A percentile compares a stretch with the other conserved stretches of the same genome.
These are phyloP conservation scores for Merodon equestris DNA, from an alignment of 2,888 invertebrate species.

Conservation along the genomic window DNA sequence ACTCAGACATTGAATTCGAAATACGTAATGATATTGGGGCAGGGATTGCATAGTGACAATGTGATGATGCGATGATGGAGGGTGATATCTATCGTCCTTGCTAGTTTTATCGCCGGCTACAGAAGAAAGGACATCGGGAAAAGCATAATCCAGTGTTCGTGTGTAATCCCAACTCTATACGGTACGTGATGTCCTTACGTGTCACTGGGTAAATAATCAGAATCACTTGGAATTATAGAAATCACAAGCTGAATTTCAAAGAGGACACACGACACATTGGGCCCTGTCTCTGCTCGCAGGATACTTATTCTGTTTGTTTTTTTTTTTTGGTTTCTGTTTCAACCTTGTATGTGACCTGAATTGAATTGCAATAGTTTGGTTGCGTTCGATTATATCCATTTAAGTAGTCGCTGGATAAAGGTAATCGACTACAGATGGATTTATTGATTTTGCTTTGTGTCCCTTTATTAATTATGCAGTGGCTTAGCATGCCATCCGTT, in stretches of 20 bases:
- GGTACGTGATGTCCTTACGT: constrained; percentile 57
- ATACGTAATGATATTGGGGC: constrained; percentile 27
- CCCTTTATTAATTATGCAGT: too few relatives aligned
- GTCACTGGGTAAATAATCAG: constrained; percentile 47
- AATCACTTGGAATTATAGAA: constrained; percentile 57
- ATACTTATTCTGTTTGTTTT: constrained; percentile 18
- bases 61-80: too few relatives aligned
- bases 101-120: constrained; percentile 1
- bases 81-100: background rate
- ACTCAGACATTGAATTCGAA: constrained; percentile 57
- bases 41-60: background rate
- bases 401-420: too few relatives aligned
- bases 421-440: too few relatives aligned
- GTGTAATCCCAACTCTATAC: constrained; percentile 36
- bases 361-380: constrained; percentile 6
- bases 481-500: too few relatives aligned
- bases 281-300: constrained; percentile 7
- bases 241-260: constrained; percentile 61
- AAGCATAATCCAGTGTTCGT: constrained; percentile 35
- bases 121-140: constrained; percentile 36
- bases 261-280: constrained; percentile 14
- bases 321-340: constrained; percentile 9
- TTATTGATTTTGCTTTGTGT: too few relatives aligned
- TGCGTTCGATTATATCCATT: too few relatives aligned
- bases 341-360: constrained; percentile 45